Base-by-base conservation (phyloP, 1,140 invertebrate species). In the Oryctes rhinoceros region DNA sequence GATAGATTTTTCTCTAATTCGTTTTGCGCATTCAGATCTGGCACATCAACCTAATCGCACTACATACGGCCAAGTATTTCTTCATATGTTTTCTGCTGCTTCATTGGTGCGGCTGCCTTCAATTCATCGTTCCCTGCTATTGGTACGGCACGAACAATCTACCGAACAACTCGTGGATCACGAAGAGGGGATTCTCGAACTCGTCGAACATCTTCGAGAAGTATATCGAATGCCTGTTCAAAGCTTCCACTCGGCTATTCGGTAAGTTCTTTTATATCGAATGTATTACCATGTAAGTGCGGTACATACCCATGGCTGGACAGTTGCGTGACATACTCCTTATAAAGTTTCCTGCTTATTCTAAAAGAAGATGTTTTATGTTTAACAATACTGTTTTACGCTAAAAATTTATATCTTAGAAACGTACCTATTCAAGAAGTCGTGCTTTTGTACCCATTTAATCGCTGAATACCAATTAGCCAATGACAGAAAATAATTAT, bases 41-140 rank as follows among this genome's bases (percentile, higher is more conserved):
- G 65, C 78, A 79, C 7, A 37, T 74, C 10, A 79, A 75, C 37
- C 1, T 20, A 35, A 13, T 53, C 9, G 6, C n/a, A 9, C 24
- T 37, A 24, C 49, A 48, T 44, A 76, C 47, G 15, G 18, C 76
- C 7, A 71, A 48, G 24, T 53, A 76, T 20, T 35, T 11, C 5
- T 37, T 49, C 10, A 39, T 80, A n/a, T n/a, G 6, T 0, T 37
- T 53, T n/a, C 9, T 80, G 71, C 15, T 80, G 49, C 30, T 80
- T 35, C 79, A 80, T 39, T 80, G 79, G 79, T 76, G 48, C 65
- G 75, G 67, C 11, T 76, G 71, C 44, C 1, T 80, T 5, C 75
- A 76, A 10, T 80, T 76, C 37, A 76, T 76, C 18, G 18, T 76
- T 13, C 75, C 75, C 1, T 18, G 18, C 15, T 76, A 76, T 76